These are phyloP conservation scores for Schizothorax lantsangensis DNA, from an alignment of 2,797 vertebrate species.

Conservation along the genomic window DNA sequence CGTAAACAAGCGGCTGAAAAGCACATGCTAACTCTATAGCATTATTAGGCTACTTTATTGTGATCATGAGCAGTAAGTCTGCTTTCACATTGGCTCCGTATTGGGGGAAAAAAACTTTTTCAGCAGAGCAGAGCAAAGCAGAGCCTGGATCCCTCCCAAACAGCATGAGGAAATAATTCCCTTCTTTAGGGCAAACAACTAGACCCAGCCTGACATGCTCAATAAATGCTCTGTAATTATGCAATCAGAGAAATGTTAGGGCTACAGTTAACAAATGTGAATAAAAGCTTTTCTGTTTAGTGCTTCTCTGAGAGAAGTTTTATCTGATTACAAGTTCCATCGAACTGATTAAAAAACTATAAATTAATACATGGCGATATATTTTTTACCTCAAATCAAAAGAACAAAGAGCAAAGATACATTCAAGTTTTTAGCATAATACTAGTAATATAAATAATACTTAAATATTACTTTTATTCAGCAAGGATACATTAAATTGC, in stretches of 20 bases:
- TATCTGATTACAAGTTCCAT: background rate
- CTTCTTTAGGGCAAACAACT: conserved; percentile 47
- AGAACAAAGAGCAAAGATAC: background rate
- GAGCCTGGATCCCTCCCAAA: conserved; percentile 19
- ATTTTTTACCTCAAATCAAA: background rate
- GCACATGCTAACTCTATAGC: background rate
- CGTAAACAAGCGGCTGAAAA: background rate
- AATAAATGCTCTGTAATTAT: conserved; percentile 42
- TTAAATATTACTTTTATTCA: background rate
- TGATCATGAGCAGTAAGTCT: background rate
- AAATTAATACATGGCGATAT: background rate
- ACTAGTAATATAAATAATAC: background rate
- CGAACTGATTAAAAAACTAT: background rate
- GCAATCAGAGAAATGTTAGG: conserved; percentile 23
- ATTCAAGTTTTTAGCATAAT: background rate
- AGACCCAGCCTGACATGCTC: conserved; percentile 25
- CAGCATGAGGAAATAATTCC: conserved; percentile 41
- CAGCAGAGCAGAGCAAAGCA: background rate
- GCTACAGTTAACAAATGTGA: conserved; percentile 8
- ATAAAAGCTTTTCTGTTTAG: conserved; percentile 10
- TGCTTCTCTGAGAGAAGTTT: background rate
- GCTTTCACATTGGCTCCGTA: background rate
- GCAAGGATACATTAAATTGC: background rate
- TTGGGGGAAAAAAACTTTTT: background rate
- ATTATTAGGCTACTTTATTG: background rate